Evolutionary conservation across 2,113 vertebrate species (phyloP), one percentile per base, ranked within the genome.

Genomic region (Chlorodrepanis virens): DNA sequence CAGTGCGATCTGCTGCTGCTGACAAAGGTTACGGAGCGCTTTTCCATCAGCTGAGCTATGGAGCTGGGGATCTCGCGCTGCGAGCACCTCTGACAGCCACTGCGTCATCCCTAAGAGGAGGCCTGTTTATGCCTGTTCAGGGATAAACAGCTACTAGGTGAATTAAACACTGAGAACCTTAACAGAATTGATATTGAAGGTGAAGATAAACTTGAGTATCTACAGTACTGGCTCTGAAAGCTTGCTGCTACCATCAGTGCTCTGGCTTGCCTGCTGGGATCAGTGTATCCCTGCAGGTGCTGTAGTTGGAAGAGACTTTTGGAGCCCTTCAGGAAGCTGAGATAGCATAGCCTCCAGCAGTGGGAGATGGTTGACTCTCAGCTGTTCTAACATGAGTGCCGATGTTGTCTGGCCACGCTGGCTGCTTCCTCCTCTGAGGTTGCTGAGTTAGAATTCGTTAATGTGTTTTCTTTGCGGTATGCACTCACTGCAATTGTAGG

Each of bases 1-100:
- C 77, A 21, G 53, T 64, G 92, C 6, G 1, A 33, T 74, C 0
- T 14, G 2, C 35, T 39, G 90, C 71, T 61, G 39, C 12, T 63
- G 57, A 20, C 53, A 49, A 1, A n/a, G 83, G 59, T 13, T 49
- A 0, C 2, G 1, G 67, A 37, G 56, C 5, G 1, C 42, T 53
- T 25, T 2, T 20, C 37, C n/a, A 0, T 35, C 81, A 5, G 53
- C 71, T 2, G 37, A 6, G 83, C 83, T 27, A 1, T 9, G 68
- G 71, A 13, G 76, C 18, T 11, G 35, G 47, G 15, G 57, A 37
- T 31, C 71, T 52, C 31, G 2, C 19, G 0, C 35, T 12, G 40
- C 14, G 6, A 4, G 47, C 74, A 12, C 35, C 67, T 27, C 76
- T 35, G 76, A 25, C 75, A 45, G 0, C 37, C 40, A 1, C 79